These are phyloP conservation scores for Dinocampus coccinellae DNA, from an alignment of 2,888 invertebrate species.

Conservation along the genomic window DNA sequence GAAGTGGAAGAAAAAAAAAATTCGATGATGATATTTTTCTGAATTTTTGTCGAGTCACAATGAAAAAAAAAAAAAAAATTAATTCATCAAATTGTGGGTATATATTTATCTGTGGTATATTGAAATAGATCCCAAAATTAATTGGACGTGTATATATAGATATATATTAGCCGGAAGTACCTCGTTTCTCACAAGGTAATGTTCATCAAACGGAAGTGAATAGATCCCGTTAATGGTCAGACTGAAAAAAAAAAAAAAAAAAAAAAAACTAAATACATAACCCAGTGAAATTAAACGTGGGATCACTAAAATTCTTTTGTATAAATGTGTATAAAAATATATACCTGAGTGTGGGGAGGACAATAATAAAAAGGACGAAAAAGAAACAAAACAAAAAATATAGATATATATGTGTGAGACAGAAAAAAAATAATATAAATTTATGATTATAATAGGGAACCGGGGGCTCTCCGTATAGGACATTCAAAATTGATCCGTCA, in stretches of 20 bases:
- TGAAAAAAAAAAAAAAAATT: not conserved
- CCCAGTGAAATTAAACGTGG: conserved; percentile 31
- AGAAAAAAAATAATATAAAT: conserved; percentile 20
- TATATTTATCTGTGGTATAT: not conserved
- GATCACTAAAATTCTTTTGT: conserved; percentile 27
- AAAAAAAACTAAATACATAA: too few species aligned
- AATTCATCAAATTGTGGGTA: not conserved
- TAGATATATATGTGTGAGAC: too few species aligned
- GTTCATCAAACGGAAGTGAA: conserved; percentile 30
- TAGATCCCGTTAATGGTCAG: conserved; percentile 28
- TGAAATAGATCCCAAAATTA: conserved; percentile 30
- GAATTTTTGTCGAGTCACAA: conserved; percentile 17
- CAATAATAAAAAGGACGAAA: not conserved
- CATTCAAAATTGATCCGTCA: conserved; percentile 39
- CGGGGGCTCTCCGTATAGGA: conserved; percentile 25
- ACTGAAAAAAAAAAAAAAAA: conserved; percentile 25
- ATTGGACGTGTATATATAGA: not conserved
- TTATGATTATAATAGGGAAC: conserved; percentile 4
- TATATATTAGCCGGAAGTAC: conserved; percentile 17
- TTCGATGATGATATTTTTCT: not conserved
- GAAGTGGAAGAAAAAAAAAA: conserved; percentile 24
- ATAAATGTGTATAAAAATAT: not conserved
- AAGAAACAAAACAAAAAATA: conserved; percentile 9
- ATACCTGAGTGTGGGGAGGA: conserved; percentile 17
- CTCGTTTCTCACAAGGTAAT: conserved; percentile 16